Percentiles rank a stretch among this genome's conserved stretches.
Conservation (phyloP, 2,113 vertebrate genomes). For the Willisornis vidua region DNA sequence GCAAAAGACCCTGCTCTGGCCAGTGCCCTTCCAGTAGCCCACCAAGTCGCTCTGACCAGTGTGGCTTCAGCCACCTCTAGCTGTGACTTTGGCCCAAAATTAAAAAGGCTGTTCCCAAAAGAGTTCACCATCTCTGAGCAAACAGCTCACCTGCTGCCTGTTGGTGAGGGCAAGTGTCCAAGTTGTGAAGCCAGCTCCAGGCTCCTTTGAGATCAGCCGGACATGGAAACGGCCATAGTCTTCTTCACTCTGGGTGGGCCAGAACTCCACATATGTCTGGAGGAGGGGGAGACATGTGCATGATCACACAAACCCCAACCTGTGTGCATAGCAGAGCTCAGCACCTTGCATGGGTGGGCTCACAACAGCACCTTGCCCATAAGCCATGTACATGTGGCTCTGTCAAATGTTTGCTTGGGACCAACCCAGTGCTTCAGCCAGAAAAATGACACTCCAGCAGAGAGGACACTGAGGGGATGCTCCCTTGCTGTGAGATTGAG, state of each 20-base stretch:
- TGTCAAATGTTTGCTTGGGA: background rate
- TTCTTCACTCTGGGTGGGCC: background rate
- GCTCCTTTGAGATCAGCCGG: background rate
- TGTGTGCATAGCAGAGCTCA: rapidly evolving
- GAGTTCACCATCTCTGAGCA: background rate
- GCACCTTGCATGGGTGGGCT: rapidly evolving
- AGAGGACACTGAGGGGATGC: background rate
- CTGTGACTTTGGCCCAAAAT: background rate
- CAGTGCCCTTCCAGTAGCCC: background rate
- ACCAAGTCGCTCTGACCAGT: background rate
- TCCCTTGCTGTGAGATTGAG: background rate
- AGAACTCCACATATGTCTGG: constrained; percentile 46
- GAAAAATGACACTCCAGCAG: background rate
- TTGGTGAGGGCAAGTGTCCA: constrained; percentile 34
- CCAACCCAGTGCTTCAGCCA: background rate
- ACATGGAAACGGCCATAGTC: constrained; percentile 19
- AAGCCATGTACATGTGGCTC: rapidly evolving
- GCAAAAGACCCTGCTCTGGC: background rate
- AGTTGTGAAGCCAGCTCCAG: background rate
- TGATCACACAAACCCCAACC: background rate
- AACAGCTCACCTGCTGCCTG: constrained; percentile 46
- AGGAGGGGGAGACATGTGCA: rapidly evolving
- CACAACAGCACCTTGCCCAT: rapidly evolving
- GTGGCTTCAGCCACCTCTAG: background rate
- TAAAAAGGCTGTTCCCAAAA: background rate